phyloP scores from a whole-genome alignment of 2,888 invertebrate genomes.

The Ceratothoa steindachneri region DNA sequence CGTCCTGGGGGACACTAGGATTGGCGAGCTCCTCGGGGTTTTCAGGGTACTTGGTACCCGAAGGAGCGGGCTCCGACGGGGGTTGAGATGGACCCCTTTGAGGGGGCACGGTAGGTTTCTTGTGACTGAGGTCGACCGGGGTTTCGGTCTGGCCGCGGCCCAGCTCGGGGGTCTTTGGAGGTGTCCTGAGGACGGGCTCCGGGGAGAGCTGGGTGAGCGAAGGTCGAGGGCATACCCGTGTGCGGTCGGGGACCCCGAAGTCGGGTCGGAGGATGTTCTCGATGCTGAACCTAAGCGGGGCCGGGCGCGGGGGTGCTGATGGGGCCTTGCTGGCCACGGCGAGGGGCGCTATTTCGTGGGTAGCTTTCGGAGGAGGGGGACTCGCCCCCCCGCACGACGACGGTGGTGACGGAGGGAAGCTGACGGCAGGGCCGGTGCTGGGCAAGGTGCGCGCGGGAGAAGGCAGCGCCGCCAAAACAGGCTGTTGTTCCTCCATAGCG shows the following conservation, averaged over 20 bases:
- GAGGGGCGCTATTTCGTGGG: neutral
- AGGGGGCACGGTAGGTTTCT: neutral
- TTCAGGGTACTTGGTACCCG: slow-evolving; percentile 22
- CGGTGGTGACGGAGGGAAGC: slow-evolving; percentile 30
- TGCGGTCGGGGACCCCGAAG: slow-evolving; percentile 38
- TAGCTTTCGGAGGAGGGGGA: slow-evolving; percentile 5
- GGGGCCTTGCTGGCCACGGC: slow-evolving; percentile 22
- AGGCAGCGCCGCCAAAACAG: neutral
- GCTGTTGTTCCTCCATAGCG: slow-evolving; percentile 9
- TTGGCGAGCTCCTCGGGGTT: slow-evolving; percentile 43
- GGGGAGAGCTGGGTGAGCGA: slow-evolving; percentile 12
- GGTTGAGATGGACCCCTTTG: neutral
- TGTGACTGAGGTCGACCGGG: slow-evolving; percentile 42
- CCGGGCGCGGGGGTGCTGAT: neutral
- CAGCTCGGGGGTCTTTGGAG: slow-evolving; percentile 37
- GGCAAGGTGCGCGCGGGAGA: slow-evolving; percentile 4
- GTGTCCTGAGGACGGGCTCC: slow-evolving; percentile 33
- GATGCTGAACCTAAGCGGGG: slow-evolving; percentile 48
- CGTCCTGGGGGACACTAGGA: slow-evolving; percentile 38
- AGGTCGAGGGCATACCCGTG: neutral
- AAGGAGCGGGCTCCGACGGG: neutral
- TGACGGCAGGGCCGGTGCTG: slow-evolving; percentile 28
- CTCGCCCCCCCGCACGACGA: slow-evolving; percentile 7
- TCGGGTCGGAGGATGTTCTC: slow-evolving; percentile 49
- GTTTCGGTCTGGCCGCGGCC: neutral